phyloP scores from a whole-genome alignment of 2,797 vertebrate species.

The Helarctos malayanus region DNA sequence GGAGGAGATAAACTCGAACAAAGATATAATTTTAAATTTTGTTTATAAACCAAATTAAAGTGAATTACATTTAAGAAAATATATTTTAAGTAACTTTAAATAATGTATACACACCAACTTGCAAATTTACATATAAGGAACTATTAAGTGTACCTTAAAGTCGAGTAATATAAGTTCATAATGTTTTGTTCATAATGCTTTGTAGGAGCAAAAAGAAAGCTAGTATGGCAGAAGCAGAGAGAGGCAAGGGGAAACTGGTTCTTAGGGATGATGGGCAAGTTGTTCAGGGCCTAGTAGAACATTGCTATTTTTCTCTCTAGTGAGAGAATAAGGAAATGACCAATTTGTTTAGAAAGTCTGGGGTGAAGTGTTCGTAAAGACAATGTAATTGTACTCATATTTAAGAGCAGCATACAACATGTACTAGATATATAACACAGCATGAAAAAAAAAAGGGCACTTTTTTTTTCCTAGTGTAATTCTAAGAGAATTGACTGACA shows the following conservation, averaged over 20 bases:
- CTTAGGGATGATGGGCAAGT: not conserved
- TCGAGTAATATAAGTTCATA: not conserved
- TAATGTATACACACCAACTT: not conserved
- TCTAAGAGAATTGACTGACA: not conserved
- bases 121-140: not conserved
- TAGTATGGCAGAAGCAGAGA: not conserved
- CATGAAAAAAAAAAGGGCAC: not conserved
- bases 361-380: not conserved
- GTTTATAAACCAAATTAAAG: not conserved
- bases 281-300: not conserved
- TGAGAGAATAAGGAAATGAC: not conserved
- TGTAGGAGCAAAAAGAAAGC: not conserved
- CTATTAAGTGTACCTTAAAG: not conserved
- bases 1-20: not conserved
- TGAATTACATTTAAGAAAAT: not conserved
- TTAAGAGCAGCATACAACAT: not conserved
- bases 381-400: not conserved
- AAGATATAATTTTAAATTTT: not conserved
- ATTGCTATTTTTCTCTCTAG: not conserved
- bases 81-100: not conserved
- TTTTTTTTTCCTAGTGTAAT: not conserved
- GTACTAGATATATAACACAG: not conserved
- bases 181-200: not conserved
- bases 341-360: not conserved
- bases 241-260: not conserved